phyloP scores from a whole-genome alignment of 2,797 vertebrate species.

The Poeciliopsis turneri region DNA sequence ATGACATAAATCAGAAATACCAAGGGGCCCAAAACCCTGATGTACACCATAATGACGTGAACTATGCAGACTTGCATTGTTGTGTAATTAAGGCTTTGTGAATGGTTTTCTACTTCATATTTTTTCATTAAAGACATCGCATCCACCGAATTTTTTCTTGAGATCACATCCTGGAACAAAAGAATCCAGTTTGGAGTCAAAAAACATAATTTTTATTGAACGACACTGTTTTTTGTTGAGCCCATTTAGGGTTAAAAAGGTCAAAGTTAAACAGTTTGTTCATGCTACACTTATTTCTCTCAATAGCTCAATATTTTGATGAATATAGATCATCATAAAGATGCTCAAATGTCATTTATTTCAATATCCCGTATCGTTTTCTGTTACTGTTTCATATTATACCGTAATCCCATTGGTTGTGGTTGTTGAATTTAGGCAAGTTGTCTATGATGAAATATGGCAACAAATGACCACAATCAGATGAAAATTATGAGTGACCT shows the following conservation, averaged over 20 bases:
- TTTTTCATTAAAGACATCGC: not conserved
- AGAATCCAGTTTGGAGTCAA: not conserved
- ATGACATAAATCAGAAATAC: not conserved
- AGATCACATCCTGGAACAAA: not conserved
- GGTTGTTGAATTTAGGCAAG: not conserved
- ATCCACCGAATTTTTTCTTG: not conserved
- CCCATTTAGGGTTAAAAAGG: not conserved
- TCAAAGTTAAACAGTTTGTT: not conserved
- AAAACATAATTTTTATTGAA: not conserved
- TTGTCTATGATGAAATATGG: not conserved
- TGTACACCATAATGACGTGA: not conserved
- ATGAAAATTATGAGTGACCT: not conserved
- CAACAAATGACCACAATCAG: not conserved
- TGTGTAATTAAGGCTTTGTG: not conserved
- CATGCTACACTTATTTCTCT: not conserved
- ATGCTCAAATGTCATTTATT: not conserved
- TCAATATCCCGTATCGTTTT: not conserved
- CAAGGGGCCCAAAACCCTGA: not conserved
- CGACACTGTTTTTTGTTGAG: not conserved
- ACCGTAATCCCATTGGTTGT: not conserved
- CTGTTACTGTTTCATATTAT: not conserved
- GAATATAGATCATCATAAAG: not conserved
- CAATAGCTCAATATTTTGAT: not conserved
- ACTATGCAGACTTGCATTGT: not conserved
- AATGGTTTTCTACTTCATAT: not conserved